These are phyloP conservation scores for Cochlearius cochlearius DNA, from an alignment of 2,113 vertebrate species.

Conservation along the genomic window DNA sequence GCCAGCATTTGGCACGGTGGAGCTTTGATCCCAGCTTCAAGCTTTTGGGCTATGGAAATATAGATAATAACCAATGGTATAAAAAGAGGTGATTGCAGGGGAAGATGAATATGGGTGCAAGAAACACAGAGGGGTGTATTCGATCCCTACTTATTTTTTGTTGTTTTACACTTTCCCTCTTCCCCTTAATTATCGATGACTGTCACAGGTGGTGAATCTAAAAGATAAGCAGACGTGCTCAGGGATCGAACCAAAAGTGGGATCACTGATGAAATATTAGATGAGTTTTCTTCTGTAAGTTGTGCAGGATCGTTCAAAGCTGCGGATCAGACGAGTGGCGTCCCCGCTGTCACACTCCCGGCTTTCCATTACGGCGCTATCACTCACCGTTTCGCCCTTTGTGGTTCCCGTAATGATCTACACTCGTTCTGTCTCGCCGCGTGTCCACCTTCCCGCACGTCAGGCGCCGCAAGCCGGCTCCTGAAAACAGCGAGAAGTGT, in stretches of 20 bases:
- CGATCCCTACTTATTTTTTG: fast-evolving
- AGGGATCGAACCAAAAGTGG: neutral
- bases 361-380: neutral
- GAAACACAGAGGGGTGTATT: neutral
- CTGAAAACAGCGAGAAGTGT: neutral
- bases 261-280: neutral
- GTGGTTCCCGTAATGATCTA: constrained; percentile 18
- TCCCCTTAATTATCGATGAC: neutral
- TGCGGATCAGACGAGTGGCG: neutral
- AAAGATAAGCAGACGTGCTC: neutral
- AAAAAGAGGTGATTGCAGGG: neutral
- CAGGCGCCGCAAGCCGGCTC: neutral
- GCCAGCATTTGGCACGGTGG: neutral
- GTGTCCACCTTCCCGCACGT: neutral
- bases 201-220: neutral
- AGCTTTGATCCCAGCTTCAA: neutral
- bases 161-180: neutral
- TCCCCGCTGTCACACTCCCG: neutral
- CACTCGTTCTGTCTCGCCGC: neutral
- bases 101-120: neutral
- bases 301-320: neutral
- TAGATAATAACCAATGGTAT: fast-evolving
- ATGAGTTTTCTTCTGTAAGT: neutral
- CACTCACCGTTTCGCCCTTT: neutral
- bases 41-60: neutral